These are phyloP conservation scores for Biston stratarius DNA, from an alignment of 2,888 invertebrate genomes.

Conservation along the genomic window DNA sequence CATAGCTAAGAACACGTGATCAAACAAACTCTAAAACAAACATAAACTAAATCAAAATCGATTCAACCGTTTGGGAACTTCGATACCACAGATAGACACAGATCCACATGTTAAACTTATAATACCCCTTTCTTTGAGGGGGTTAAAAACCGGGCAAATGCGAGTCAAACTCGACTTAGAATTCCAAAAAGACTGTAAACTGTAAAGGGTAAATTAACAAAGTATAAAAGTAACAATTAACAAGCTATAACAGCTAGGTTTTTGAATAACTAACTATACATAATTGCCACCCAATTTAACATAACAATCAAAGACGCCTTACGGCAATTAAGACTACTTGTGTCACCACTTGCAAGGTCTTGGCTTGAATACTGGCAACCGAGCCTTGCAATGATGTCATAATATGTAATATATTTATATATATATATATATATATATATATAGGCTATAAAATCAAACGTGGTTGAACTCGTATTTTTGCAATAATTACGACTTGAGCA, in stretches of 20 bases:
- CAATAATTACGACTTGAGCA: neutral
- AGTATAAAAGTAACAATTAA: neutral
- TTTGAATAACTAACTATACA: neutral
- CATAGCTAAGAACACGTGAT: too few relatives aligned
- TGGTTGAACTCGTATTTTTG: slow-evolving; percentile 7
- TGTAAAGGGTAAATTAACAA: too few relatives aligned
- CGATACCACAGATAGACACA: too few relatives aligned
- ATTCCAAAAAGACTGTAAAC: too few relatives aligned
- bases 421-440: neutral
- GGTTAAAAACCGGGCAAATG: too few relatives aligned
- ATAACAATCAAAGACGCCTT: slow-evolving; percentile 40
- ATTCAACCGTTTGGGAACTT: too few relatives aligned
- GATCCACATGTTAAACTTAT: too few relatives aligned
- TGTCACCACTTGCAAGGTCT: slow-evolving; percentile 56
- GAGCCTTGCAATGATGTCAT: slow-evolving; percentile 60
- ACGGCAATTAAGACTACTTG: slow-evolving; percentile 50
- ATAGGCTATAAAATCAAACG: slow-evolving; percentile 6
- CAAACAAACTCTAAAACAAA: too few relatives aligned
- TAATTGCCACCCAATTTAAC: slow-evolving; percentile 23
- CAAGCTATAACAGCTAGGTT: neutral
- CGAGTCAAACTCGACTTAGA: too few relatives aligned
- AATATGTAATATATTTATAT: neutral
- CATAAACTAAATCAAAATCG: too few relatives aligned
- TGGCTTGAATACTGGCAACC: slow-evolving; percentile 51
- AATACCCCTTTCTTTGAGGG: too few relatives aligned